Evolutionary conservation across 30 jellyfish, hydroid and myxozoan genomes (phyloP).

Genomic region (Catostylus mosaicus): DNA sequence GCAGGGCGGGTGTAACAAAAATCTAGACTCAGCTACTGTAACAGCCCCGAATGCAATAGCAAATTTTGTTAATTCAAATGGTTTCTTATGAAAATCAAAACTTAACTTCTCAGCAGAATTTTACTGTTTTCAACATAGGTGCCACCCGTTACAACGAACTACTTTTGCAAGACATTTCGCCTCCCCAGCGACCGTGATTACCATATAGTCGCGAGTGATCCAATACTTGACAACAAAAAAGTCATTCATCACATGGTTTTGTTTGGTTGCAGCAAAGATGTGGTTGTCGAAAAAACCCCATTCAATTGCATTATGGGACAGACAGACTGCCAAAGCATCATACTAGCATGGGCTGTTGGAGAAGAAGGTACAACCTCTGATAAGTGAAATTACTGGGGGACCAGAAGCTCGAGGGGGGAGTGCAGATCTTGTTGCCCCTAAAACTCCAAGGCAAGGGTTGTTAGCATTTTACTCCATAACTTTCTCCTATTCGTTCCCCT

Average conservation of each 20-base stretch:
- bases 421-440: background rate
- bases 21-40: no score
- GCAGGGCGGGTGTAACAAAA: no score
- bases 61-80: no score
- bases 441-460: background rate
- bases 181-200: slow-evolving; percentile 70
- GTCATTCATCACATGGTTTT: slow-evolving; percentile 75
- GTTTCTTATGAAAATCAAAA: no score
- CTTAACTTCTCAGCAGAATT: no score
- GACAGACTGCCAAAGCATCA: slow-evolving; percentile 36
- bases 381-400: background rate
- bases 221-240: slow-evolving; percentile 52
- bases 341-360: slow-evolving; percentile 74
- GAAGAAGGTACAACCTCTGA: slow-evolving; percentile 40
- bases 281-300: slow-evolving; percentile 33
- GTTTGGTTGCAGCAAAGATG: slow-evolving; percentile 54
- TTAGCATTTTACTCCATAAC: no score
- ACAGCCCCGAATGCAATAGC: no score
- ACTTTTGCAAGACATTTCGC: slow-evolving; percentile 44
- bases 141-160: slow-evolving; percentile 55
- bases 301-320: slow-evolving; percentile 65
- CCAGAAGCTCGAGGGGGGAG: background rate
- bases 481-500: no score
- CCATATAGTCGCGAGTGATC: slow-evolving; percentile 65
- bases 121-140: slow-evolving; percentile 10